Base-by-base conservation (phyloP, 2,888 invertebrate species). In the Cistogaster globosa region DNA sequence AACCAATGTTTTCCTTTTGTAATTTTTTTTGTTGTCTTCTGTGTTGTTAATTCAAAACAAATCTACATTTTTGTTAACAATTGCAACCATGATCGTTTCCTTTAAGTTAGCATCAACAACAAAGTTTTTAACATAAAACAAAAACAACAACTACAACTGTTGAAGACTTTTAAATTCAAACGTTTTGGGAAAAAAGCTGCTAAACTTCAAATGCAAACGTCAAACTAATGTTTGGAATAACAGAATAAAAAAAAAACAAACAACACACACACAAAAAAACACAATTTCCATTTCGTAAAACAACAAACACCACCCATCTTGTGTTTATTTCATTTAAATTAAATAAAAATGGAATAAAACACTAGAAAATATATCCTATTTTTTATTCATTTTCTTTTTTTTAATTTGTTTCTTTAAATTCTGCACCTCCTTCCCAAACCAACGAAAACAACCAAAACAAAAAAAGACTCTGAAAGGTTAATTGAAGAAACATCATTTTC, bases 401-500 rank as follows among this genome's bases (percentile, higher is more conserved):
- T 68, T 18, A n/a, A 36, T 60, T 74, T 38, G 18, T 57, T 26
- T 60, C 42, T 74, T 51, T 69, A 62, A 63, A 69, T 57, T 55
- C 68, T 63, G 42, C 67, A 63, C 67, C 79, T 83, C 51, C 65
- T 74, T 42, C 45, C 18, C 53, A 32, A 69, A 57, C 32, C 57
- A 57, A 32, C 57, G 8, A 26, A 57, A 26, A 26, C 26, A n/a
- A n/a, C n/a, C n/a, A n/a, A 48, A n/a, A 53, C 20, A 53, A 18
- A 18, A 18, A 53, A 53, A 95, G 95, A 94, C 91, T 95, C 95
- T 89, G 94, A 95, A 90, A 95, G 95, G 88, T 95, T 97, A 91
- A 97, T 98, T 92, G 98, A 97, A 93, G 96, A 97, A 93, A 97
- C 97, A 89, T 96, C 97, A 91, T 97, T 97, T 94, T 97, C 97